Base-by-base conservation (phyloP, 2,113 vertebrate species). In the Rhea americana region DNA sequence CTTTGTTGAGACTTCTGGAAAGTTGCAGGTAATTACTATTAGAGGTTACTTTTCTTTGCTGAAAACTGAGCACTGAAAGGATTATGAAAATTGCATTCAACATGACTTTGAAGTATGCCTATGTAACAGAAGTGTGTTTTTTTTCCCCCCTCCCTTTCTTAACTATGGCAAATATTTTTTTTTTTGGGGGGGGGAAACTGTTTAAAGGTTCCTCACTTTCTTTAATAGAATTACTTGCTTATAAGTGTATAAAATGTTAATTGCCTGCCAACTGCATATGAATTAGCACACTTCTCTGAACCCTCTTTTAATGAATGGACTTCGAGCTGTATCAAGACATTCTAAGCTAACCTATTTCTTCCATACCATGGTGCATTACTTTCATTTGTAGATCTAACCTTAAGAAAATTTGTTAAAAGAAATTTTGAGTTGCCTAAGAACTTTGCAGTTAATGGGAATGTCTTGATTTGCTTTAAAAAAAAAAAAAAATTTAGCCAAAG, bases 211-310 rank as follows among this genome's bases (percentile, higher is more conserved):
- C 39, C 47, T 91, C 35, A 35, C 35, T 35, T 35, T 35, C 35
- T 35, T 35, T 35, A 35, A 35, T 35, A 35, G 35, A 35, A 6
- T 35, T 35, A 35, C 35, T 35, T 35, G 35, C 35, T 35, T 35
- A 35, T 35, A 35, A 35, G 35, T 35, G 35, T 35, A 35, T 35
- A 35, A 77, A 43, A 70, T 32, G 19, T n/a, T 45, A 78, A 22
- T 66, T 85, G 25, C 67, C 9, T 4, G 15, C 22, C 5, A 30
- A 19, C 32, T 19, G 8, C 7, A 5, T 48, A 13, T 37, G 10
- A 2, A 28, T 25, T 63, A 9, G 28, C 1, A 3, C 20, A 37
- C 68, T 63, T 62, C 25, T 13, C 25, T 0, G 0, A 51, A 51
- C 53, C 37, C 81, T 67, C 13, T 30, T 81, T 47, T 21, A 37